These are phyloP conservation scores for Odontesthes bonariensis DNA, from an alignment of 2,113 vertebrate species.

Conservation along the genomic window DNA sequence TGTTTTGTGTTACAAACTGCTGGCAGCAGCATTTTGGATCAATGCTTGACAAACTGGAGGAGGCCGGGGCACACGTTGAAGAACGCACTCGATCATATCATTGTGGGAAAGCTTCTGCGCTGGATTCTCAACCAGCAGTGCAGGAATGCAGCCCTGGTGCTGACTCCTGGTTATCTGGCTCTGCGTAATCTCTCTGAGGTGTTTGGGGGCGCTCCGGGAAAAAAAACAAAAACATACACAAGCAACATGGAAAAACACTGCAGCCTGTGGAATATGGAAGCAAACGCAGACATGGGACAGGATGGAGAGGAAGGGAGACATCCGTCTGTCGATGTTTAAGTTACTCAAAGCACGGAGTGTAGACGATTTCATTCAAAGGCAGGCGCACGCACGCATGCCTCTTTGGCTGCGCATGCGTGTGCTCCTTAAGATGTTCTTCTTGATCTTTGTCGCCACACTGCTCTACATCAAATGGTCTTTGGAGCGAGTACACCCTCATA, in stretches of 20 bases:
- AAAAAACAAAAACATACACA: slow-evolving; percentile 30
- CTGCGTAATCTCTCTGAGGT: slow-evolving; percentile 61
- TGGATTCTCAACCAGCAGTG: slow-evolving; percentile 71
- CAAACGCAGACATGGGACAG: background rate
- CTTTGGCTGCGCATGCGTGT: background rate
- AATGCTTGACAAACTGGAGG: slow-evolving; percentile 21
- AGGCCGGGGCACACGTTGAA: background rate
- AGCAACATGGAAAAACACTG: slow-evolving; percentile 27
- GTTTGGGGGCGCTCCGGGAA: slow-evolving; percentile 67
- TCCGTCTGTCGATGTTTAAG: background rate
- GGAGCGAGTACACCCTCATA: background rate
- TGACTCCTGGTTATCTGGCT: slow-evolving; percentile 71
- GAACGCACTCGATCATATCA: slow-evolving; percentile 55
- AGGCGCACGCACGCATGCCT: background rate
- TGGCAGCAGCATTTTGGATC: background rate
- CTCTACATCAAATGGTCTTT: background rate
- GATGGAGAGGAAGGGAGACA: background rate
- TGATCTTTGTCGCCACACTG: slow-evolving; percentile 19
- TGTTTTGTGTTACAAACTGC: too few relatives aligned
- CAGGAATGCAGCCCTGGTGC: slow-evolving; percentile 67
- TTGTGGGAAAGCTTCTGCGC: slow-evolving; percentile 76
- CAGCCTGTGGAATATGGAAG: background rate
- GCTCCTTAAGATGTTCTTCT: slow-evolving; percentile 16
- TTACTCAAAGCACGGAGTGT: slow-evolving; percentile 4
- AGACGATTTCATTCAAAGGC: slow-evolving; percentile 16